Conservation (phyloP, 2,797 vertebrate genomes). For the Chiroxiphia lanceolata region DNA sequence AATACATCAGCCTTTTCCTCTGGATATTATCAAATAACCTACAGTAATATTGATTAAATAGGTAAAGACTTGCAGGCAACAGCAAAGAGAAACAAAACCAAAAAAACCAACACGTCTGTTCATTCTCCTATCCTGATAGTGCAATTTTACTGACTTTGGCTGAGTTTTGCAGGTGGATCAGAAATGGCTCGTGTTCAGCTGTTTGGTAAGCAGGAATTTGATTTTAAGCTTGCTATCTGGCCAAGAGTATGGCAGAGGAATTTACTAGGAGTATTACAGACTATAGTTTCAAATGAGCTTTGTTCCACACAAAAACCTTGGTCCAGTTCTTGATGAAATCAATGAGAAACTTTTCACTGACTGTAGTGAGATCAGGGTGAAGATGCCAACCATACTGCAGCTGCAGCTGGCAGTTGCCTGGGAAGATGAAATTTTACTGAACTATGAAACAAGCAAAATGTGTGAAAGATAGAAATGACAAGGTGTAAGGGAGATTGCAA, state of each 20-base stretch:
- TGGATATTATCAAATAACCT: not conserved
- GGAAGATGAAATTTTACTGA: constrained; percentile 13
- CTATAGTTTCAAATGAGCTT: not conserved
- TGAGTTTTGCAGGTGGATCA: not conserved
- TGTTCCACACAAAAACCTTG: not conserved
- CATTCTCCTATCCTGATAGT: not conserved
- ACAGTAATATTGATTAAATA: not conserved
- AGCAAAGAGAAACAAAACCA: not conserved
- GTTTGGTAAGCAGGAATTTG: not conserved
- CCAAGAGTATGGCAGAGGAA: not conserved
- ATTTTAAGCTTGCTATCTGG: not conserved
- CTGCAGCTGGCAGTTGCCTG: constrained; percentile 7
- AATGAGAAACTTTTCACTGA: not conserved
- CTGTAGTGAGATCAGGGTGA: not conserved
- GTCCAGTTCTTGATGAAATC: not conserved
- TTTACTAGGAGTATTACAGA: not conserved
- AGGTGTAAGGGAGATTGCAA: constrained; percentile 1
- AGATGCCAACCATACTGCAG: not conserved
- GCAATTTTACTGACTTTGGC: not conserved
- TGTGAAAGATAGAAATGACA: constrained; percentile 42
- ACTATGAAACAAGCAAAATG: not conserved
- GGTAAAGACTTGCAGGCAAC: not conserved
- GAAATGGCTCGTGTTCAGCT: not conserved
- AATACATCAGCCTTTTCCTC: not conserved
- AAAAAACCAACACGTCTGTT: not conserved